Base-by-base conservation (phyloP, 2,113 vertebrate genomes). In the Steatornis caripensis region DNA sequence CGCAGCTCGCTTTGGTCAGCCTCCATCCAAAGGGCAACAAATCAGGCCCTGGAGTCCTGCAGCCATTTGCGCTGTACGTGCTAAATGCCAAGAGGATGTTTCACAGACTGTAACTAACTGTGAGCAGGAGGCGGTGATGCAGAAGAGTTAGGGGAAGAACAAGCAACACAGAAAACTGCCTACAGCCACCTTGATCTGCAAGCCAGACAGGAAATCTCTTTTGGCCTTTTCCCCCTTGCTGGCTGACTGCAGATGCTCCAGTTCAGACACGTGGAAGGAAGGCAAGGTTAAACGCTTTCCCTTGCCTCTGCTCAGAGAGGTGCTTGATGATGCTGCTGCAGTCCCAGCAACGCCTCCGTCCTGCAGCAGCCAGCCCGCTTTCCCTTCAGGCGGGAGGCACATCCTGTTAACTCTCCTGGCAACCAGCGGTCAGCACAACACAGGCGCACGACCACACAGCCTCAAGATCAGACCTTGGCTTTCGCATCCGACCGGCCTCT, bases 401-500 rank as follows among this genome's bases (percentile, higher is more conserved):
- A 79, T 89, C 53, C 87, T 68, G 51, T 65, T 71, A 71, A 70
- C 36, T 53, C 84, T 75, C 65, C 53, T 45, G 83, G 54, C 24
- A 69, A 37, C 26, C 23, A 37, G 62, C 34, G 79, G 78, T 9
- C 2, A 2, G 61, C 39, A 53, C 87, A 66, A 49, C 0, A 1
- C 24, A 45, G 30, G 39, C 0, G 0, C 20, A 26, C 1, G 1
- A 24, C 9, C 22, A 15, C 0, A 1, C 13, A 27, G 60, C 48
- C 29, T 24, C 49, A 60, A 49, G 14, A 27, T 37, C 39, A 1
- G 0, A 68, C 20, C 37, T 45, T 5, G 16, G 29, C 46, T 86
- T 70, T n/a, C 5, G 7, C 0, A 0, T 11, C n/a, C 0, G 0
- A 57, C 71, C 18, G 30, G 24, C 7, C 39, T 46, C 48, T 43